Conservation (phyloP, 30 jellyfish, hydroid and myxozoan genomes). For the Aurelia sp. region DNA sequence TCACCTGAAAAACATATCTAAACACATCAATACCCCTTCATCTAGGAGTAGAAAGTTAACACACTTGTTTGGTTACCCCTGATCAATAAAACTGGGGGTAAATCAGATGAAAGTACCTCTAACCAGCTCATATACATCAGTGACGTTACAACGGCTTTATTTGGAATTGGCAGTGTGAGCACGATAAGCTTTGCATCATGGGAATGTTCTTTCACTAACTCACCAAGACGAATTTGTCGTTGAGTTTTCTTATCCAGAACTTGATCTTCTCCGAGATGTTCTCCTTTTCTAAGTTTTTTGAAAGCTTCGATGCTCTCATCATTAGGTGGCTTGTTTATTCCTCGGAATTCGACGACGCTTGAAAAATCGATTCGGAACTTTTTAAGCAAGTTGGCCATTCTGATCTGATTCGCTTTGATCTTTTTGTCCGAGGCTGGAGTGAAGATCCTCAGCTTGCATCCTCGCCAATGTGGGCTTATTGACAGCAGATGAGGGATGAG, state of each 20-base stretch:
- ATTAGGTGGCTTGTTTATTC: conserved; percentile 82
- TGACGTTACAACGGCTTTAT: conserved; percentile 79
- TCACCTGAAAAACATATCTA: too few relatives aligned
- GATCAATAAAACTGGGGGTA: conserved; percentile 90
- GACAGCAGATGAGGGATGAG: conserved; percentile 92
- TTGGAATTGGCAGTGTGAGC: conserved; percentile 94
- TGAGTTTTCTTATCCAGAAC: conserved; percentile 91
- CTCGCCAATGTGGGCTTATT: conserved; percentile 85
- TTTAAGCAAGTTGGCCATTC: conserved; percentile 95
- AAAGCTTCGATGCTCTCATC: conserved; percentile 80
- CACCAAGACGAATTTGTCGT: conserved; percentile 98
- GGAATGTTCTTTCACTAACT: conserved; percentile 93
- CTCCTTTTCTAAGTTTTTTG: conserved; percentile 61
- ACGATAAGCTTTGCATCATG: conserved; percentile 92
- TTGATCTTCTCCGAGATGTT: conserved; percentile 70
- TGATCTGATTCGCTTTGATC: conserved; percentile 92
- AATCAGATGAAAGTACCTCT: conserved; percentile 87
- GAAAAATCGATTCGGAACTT: conserved; percentile 93
- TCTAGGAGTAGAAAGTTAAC: conserved; percentile 90
- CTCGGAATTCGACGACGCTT: conserved; percentile 93
- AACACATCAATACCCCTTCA: too few relatives aligned
- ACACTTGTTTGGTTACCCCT: conserved; percentile 99
- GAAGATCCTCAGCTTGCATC: conserved; percentile 84
- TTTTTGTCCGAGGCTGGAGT: conserved; percentile 98
- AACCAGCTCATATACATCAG: conserved; percentile 94